Conservation (phyloP, 2,888 invertebrate species). For the Athalia cordata region DNA sequence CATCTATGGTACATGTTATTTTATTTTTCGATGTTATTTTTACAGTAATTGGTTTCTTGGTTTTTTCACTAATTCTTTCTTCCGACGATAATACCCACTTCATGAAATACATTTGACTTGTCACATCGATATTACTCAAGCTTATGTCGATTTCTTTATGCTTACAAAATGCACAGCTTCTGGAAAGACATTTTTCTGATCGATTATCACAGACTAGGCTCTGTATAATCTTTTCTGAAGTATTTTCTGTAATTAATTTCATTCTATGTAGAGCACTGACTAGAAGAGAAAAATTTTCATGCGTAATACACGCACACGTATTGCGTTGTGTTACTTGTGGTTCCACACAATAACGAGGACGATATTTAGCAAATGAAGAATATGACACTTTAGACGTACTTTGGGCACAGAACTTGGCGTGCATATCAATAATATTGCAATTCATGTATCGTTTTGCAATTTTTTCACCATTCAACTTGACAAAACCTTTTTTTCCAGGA, state of each 20-base stretch:
- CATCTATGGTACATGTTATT: no score
- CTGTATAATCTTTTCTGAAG: slow-evolving; percentile 5
- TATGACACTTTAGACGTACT: not conserved
- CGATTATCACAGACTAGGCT: slow-evolving; percentile 17
- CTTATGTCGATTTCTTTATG: not conserved
- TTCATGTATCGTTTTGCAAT: slow-evolving; percentile 1
- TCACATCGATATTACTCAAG: not conserved
- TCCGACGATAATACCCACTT: not conserved
- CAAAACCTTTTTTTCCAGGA: not conserved
- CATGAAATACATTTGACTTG: not conserved
- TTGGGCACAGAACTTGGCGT: not conserved
- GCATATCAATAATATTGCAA: not conserved
- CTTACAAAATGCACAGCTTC: not conserved
- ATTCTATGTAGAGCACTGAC: slow-evolving; percentile 8
- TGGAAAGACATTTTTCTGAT: slow-evolving; percentile 35
- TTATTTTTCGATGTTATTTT: no score
- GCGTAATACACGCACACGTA: slow-evolving; percentile 6
- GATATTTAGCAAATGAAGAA: not conserved
- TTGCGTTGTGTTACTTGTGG: not conserved
- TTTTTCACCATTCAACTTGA: not conserved
- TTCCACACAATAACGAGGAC: slow-evolving; percentile 12
- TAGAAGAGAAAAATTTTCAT: slow-evolving; percentile 28
- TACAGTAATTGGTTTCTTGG: no score
- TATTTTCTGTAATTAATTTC: slow-evolving; percentile 20
- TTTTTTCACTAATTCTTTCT: no score